These are phyloP conservation scores for Eriosoma lanigerum DNA, from an alignment of 1,140 invertebrate genomes.

Conservation along the genomic window DNA sequence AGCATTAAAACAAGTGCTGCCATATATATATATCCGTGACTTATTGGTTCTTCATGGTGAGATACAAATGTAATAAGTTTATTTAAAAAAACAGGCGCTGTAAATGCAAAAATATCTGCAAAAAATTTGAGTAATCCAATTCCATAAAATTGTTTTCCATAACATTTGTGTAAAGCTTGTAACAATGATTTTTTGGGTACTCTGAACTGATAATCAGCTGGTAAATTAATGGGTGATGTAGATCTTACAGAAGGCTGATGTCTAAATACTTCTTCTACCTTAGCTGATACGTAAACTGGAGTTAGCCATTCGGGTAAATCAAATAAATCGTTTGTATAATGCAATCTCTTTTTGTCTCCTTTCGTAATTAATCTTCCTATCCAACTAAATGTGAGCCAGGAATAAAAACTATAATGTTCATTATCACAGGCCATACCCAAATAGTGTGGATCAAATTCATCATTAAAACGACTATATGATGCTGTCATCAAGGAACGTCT, in stretches of 20 bases:
- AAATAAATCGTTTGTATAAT: constrained; percentile 78
- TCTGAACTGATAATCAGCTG: constrained; percentile 46
- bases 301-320: constrained; percentile 75
- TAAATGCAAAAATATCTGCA: constrained; percentile 81
- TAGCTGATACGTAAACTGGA: constrained; percentile 64
- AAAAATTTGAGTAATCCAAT: constrained; percentile 86
- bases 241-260: constrained; percentile 55
- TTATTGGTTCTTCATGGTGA: constrained; percentile 67
- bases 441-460: constrained; percentile 69
- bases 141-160: constrained; percentile 84
- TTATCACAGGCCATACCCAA: constrained; percentile 73
- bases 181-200: constrained; percentile 53
- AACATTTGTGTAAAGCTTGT: constrained; percentile 61
- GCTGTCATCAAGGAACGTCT: constrained; percentile 60
- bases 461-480: constrained; percentile 64
- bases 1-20: constrained; percentile 69
- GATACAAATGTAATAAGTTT: constrained; percentile 80
- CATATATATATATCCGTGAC: constrained; percentile 80
- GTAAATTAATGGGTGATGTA: constrained; percentile 32
- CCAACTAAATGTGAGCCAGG: constrained; percentile 83
- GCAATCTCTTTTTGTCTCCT: constrained; percentile 73
- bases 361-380: constrained; percentile 82
- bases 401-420: constrained; percentile 69
- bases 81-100: constrained; percentile 85
- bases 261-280: constrained; percentile 63